Evolutionary conservation across 2,797 vertebrate genomes (phyloP).

Genomic region (Aplochiton taeniatus): DNA sequence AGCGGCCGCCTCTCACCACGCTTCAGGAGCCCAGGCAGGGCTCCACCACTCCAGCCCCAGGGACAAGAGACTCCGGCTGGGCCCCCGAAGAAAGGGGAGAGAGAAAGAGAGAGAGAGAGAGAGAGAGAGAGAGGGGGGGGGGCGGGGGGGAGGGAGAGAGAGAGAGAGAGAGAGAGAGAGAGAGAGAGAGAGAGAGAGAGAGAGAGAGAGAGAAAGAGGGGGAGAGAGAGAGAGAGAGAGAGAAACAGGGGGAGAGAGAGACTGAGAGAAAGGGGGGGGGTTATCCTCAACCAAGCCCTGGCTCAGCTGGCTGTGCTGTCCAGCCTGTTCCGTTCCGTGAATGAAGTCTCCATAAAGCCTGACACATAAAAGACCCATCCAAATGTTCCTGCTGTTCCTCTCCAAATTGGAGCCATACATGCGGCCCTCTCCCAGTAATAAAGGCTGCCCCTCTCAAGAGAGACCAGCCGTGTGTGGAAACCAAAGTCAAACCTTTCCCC

Average conservation of each 20-base stretch:
- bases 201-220: too few species aligned
- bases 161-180: background rate
- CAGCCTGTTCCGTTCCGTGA: slow-evolving; percentile 1
- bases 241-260: background rate
- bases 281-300: too few species aligned
- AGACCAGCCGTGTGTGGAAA: too few species aligned
- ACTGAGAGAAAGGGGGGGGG: background rate
- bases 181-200: background rate
- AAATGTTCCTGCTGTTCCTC: background rate
- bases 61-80: slow-evolving; percentile 13
- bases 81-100: too few species aligned
- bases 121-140: background rate
- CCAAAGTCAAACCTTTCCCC: too few species aligned
- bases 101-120: background rate
- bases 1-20: background rate
- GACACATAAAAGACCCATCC: slow-evolving; percentile 33
- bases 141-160: background rate
- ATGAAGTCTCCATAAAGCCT: slow-evolving; percentile 15
- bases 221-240: background rate
- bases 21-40: slow-evolving; percentile 18
- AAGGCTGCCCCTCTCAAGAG: too few species aligned
- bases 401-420: too few species aligned
- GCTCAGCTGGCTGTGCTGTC: too few species aligned
- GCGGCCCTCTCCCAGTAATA: too few species aligned
- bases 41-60: slow-evolving; percentile 11